Base-by-base conservation (phyloP, 1,140 invertebrate species). In the Drosophila lacteicornis region DNA sequence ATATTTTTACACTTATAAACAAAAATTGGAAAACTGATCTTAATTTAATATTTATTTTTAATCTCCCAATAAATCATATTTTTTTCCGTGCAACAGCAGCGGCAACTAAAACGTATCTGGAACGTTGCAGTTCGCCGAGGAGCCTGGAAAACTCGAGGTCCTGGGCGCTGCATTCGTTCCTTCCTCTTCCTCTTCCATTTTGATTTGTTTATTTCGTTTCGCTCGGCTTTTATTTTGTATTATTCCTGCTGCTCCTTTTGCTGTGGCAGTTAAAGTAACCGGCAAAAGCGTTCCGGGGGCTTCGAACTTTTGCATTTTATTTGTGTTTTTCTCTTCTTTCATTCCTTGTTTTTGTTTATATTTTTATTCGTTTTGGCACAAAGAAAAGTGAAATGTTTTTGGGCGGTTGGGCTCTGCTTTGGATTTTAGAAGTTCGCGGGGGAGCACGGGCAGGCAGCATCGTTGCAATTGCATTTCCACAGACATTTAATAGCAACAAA, bases 371-470 rank as follows among this genome's bases (percentile, higher is more conserved):
- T 73, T 73, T 58, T 63, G 73, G 67, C 74, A 87, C 84, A 87
- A 87, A 87, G 77, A 87, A 87, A 87, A 87, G 84, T 87, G 84
- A 87, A 87, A 87, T 88, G 84, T 79, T 80, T 79, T 79, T 73
- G 49, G 68, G 42, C 33, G 36, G 45, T 70, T 57, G 46, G 66
- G 58, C n/a, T 38, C 55, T 22, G 63, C 56, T 58, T 65, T 74
- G 68, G 58, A 43, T 73, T 78, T 79, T 65, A 71, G 59, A 62
- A 73, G 51, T 56, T 73, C 47, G 53, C 40, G 27, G 66, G 40
- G 30, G 40, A 42, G 63, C 11, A 30, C 13, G 46, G 33, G 33
- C 22, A 8, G 30, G 73, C 22, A 30, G 38, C 27, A 43, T 43
- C 40, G 65, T 46, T 79, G 75, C 75, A 80, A 83, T 74, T 83